Evolutionary conservation across 2,797 vertebrate species (phyloP), one percentile per base, ranked within the genome.

Genomic region (Pseudochromis fuscus): DNA sequence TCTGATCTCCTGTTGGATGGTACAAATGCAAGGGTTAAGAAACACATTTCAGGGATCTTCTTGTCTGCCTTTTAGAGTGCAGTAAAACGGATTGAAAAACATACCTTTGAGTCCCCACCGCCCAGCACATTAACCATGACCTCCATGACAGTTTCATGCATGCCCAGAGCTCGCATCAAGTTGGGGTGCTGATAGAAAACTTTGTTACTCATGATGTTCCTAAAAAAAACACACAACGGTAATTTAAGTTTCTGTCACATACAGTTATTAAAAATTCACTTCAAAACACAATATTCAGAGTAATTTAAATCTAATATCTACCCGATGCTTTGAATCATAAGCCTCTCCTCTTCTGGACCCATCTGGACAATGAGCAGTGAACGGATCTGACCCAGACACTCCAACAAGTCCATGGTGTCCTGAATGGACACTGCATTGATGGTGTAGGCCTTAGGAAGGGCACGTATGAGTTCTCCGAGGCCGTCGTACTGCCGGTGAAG

Each of bases 291-390:
- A 44, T 27, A 53, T 42, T 28, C 0, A 55, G 6, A 51, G 30
- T 48, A 35, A 38, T 56, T 10, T 2, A 38, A 76, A 69, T 30
- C 0, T 4, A 10, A 60, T 59, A 72, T 91, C 31, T 53, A 98
- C 97, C 97, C 97, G 0, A 99, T 99, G 89, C 97, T 99, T 93
- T 98, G 97, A 74, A 98, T 99, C 96, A 99, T 97, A 28, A 99
- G 95, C 62, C 96, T 95, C 91, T 99, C 97, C 82, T 99, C 97
- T 83, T 98, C 96, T 3, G 96, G 97, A 12, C 97, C 97, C 97
- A 99, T 98, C 91, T 98, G 97, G 45, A 99, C 97, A 5, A 98
- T 98, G 15, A 98, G 96, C 76, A 99, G 91, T 0, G 97, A 98
- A 64, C 97, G 96, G 88, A 98, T 98, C 92, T 98, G 97, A 4